These are phyloP conservation scores for Odontocolon sp. DNA, from an alignment of 2,888 invertebrate genomes.

Conservation along the genomic window DNA sequence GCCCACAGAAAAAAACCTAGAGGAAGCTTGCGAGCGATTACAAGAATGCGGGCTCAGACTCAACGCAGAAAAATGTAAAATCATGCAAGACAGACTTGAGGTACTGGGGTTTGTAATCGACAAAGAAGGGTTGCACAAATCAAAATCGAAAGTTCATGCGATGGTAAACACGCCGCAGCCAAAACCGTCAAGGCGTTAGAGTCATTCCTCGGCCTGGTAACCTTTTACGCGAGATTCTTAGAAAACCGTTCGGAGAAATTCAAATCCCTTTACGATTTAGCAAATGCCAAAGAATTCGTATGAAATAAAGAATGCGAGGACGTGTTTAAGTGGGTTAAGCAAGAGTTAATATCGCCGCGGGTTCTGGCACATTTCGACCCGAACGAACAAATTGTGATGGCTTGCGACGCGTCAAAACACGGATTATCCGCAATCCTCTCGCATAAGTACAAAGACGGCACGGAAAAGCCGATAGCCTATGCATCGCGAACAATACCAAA, in stretches of 20 bases:
- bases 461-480: conserved; percentile 55
- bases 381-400: conserved; percentile 24
- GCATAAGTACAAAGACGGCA: neutral
- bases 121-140: conserved; percentile 63
- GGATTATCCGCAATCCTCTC: conserved; percentile 67
- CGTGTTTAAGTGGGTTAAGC: conserved; percentile 66
- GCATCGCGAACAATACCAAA: conserved; percentile 44
- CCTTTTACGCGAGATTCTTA: conserved; percentile 73
- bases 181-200: conserved; percentile 57
- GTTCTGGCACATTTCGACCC: conserved; percentile 56
- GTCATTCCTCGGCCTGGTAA: conserved; percentile 67
- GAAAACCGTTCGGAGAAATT: conserved; percentile 63
- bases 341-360: conserved; percentile 35
- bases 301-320: conserved; percentile 67
- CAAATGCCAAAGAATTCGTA: conserved; percentile 58
- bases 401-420: conserved; percentile 73
- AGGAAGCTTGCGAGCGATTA: conserved; percentile 59
- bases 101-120: conserved; percentile 66
- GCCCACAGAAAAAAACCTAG: conserved; percentile 57
- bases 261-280: conserved; percentile 65
- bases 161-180: conserved; percentile 61
- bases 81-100: conserved; percentile 61
- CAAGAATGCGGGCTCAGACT: conserved; percentile 60
- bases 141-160: conserved; percentile 58
- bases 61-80: conserved; percentile 57